Evolutionary conservation across 2,113 vertebrate genomes (phyloP).

Genomic region (Labrus mixtus): DNA sequence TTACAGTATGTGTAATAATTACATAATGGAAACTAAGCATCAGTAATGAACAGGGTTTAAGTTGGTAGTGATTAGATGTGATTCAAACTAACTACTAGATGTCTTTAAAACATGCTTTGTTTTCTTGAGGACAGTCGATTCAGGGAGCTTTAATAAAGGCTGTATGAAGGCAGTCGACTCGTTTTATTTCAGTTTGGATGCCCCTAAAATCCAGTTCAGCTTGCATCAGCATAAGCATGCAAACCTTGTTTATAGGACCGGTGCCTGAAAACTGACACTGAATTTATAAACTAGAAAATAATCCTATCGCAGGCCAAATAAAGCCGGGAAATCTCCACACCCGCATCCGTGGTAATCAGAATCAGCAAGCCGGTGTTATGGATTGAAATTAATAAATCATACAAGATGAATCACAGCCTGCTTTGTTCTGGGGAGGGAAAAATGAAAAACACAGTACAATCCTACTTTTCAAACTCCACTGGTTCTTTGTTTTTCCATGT

Average conservation of each 20-base stretch:
- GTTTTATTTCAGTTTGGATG: background rate
- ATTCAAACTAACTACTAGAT: background rate
- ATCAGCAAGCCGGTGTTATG: slow-evolving; percentile 38
- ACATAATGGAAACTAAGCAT: background rate
- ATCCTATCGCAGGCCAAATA: slow-evolving; percentile 39
- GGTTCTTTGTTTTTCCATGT: slow-evolving; percentile 42
- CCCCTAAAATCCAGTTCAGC: slow-evolving; percentile 1
- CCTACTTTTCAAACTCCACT: slow-evolving; percentile 40
- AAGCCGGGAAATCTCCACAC: slow-evolving; percentile 40
- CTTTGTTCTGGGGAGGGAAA: slow-evolving; percentile 41
- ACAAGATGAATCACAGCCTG: slow-evolving; percentile 22
- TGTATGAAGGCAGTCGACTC: background rate
- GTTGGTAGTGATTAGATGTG: background rate
- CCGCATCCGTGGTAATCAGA: slow-evolving; percentile 37
- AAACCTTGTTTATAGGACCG: slow-evolving; percentile 40
- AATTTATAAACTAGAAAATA: slow-evolving; percentile 59
- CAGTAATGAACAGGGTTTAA: background rate
- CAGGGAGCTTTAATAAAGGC: background rate
- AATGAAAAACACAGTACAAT: slow-evolving; percentile 36
- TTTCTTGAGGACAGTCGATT: background rate
- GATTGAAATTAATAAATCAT: slow-evolving; percentile 55
- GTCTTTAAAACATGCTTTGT: background rate
- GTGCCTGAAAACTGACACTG: slow-evolving; percentile 42
- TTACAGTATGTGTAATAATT: background rate
- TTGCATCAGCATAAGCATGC: slow-evolving; percentile 30